Evolutionary conservation across 2,888 invertebrate species (phyloP).

Genomic region (Acholoe squamosa): DNA sequence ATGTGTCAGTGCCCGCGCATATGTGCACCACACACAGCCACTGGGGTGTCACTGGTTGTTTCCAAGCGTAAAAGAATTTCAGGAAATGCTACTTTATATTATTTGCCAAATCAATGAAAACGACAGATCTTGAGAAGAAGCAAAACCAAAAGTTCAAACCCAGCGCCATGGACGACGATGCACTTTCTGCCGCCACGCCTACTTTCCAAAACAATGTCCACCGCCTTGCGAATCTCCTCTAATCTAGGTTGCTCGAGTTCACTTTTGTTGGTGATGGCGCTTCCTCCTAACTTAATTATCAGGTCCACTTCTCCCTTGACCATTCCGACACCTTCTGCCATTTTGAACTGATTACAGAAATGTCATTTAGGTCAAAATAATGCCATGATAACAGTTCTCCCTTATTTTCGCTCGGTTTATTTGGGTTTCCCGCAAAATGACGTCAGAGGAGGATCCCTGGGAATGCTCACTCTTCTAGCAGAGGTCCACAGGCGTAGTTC

Average conservation of each 20-base stretch:
- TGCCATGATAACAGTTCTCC: neutral
- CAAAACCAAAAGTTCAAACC: constrained; percentile 69
- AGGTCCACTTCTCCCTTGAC: constrained; percentile 43
- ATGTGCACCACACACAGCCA: too few species aligned
- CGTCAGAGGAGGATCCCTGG: constrained; percentile 29
- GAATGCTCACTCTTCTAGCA: neutral
- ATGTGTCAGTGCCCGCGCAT: too few species aligned
- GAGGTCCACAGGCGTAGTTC: neutral
- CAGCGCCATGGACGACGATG: constrained; percentile 77
- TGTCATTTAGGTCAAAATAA: neutral
- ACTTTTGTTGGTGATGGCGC: constrained; percentile 75
- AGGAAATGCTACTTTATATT: too few species aligned
- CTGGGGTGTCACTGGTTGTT: too few species aligned
- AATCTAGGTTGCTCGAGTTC: constrained; percentile 71
- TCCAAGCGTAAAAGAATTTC: too few species aligned
- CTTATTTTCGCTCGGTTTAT: constrained; percentile 23
- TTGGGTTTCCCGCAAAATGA: constrained; percentile 47
- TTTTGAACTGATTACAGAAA: too few species aligned
- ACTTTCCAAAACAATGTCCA: constrained; percentile 70
- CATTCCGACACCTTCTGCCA: too few species aligned
- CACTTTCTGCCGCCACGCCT: constrained; percentile 68
- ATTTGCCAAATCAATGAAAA: too few species aligned
- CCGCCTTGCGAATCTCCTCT: constrained; percentile 69
- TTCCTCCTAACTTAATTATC: constrained; percentile 77
- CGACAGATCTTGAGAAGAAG: too few species aligned